Evolutionary conservation across 2,888 invertebrate species (phyloP).

Genomic region (Amaurobius ferox): DNA sequence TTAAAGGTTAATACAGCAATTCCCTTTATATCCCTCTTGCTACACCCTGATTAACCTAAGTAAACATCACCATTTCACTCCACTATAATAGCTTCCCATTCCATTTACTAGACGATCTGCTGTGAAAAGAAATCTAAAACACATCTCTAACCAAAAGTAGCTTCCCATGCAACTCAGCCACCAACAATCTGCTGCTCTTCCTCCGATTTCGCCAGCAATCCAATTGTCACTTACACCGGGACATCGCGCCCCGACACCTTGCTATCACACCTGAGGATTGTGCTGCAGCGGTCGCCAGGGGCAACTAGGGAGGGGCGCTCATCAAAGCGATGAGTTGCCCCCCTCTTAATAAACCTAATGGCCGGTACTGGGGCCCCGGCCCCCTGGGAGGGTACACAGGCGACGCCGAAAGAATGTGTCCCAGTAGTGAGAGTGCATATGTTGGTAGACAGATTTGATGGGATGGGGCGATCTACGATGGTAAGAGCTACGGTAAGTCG

Average conservation of each 20-base stretch:
- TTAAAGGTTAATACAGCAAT: no score
- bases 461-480: background rate
- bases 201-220: constrained; percentile 41
- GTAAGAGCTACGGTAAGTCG: background rate
- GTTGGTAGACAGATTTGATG: constrained; percentile 12
- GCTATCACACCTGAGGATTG: constrained; percentile 19
- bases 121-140: no score
- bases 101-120: no score
- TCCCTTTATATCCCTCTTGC: no score
- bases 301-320: constrained; percentile 29
- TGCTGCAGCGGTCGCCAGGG: constrained; percentile 18
- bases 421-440: background rate
- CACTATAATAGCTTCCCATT: no score
- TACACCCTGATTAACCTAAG: no score
- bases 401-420: constrained; percentile 23
- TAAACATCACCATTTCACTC: no score
- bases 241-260: background rate
- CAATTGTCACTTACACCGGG: constrained; percentile 58
- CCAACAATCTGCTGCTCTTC: no score
- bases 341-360: constrained; percentile 68
- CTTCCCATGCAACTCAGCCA: no score
- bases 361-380: constrained; percentile 7
- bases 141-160: no score
- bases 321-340: constrained; percentile 54
- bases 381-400: background rate